These are phyloP conservation scores for Zootermopsis nevadensis DNA, from an alignment of 2,888 invertebrate species.

Conservation along the genomic window DNA sequence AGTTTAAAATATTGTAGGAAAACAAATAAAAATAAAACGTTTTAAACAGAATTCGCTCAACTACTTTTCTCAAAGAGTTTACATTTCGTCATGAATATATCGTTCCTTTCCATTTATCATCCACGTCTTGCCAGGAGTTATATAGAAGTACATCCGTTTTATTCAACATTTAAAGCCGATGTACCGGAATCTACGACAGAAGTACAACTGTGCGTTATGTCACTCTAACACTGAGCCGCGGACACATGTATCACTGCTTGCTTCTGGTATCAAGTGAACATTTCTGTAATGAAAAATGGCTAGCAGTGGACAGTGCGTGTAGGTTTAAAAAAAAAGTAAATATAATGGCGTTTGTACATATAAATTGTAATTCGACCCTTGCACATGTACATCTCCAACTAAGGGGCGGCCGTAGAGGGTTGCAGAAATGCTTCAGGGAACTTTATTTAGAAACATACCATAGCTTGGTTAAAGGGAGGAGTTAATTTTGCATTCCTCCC, in stretches of 20 bases:
- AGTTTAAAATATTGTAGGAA: too few species aligned
- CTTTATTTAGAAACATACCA: background rate
- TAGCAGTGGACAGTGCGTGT: background rate
- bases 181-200: too few species aligned
- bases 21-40: too few species aligned
- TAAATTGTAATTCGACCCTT: conserved; percentile 12
- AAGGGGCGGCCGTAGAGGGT: background rate
- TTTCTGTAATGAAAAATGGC: conserved; percentile 21
- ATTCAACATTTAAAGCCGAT: too few species aligned
- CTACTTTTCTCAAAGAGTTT: too few species aligned
- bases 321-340: conserved; percentile 20
- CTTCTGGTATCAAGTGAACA: background rate
- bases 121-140: too few species aligned
- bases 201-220: too few species aligned
- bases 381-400: background rate
- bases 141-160: too few species aligned
- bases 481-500: background rate
- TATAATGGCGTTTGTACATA: conserved; percentile 12
- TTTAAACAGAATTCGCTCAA: too few species aligned
- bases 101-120: too few species aligned
- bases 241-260: background rate
- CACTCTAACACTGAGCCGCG: too few species aligned
- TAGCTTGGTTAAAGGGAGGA: background rate
- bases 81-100: too few species aligned
- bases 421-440: background rate